phyloP scores from a whole-genome alignment of 2,888 invertebrate genomes.

The Ellobium chinense region DNA sequence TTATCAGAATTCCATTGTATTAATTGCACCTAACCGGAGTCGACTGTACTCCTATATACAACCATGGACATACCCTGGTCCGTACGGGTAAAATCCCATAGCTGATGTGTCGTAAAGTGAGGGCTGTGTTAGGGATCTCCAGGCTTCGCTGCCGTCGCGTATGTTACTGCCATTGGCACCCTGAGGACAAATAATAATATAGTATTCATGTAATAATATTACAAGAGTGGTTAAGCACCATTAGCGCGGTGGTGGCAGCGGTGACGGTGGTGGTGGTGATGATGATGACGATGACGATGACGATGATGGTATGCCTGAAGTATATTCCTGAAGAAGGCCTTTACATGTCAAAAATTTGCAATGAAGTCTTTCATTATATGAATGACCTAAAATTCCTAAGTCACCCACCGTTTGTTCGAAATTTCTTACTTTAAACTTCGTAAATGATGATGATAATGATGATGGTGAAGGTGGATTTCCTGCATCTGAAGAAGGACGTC shows the following conservation, averaged over 20 bases:
- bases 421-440: no score
- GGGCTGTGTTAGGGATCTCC: slow-evolving; percentile 48
- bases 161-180: slow-evolving; percentile 45
- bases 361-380: no score
- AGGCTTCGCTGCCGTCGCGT: slow-evolving; percentile 49
- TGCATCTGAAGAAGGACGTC: no score
- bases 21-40: no score
- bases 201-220: background rate
- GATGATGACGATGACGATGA: background rate
- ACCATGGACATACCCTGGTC: slow-evolving; percentile 27
- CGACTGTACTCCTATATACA: no score
- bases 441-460: no score
- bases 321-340: background rate
- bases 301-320: background rate
- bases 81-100: slow-evolving; percentile 51
- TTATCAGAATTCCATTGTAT: no score
- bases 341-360: no score
- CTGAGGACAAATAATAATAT: slow-evolving; percentile 5
- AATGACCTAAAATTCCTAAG: no score
- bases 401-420: no score
- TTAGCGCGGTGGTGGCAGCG: background rate
- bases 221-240: background rate
- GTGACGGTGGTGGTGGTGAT: slow-evolving; percentile 8
- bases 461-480: no score
- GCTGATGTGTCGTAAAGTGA: slow-evolving; percentile 50